A percentile compares a stretch with the other conserved stretches of the same genome.
Conservation (phyloP, 2,113 vertebrate genomes). For the Salvelinus namaycush region DNA sequence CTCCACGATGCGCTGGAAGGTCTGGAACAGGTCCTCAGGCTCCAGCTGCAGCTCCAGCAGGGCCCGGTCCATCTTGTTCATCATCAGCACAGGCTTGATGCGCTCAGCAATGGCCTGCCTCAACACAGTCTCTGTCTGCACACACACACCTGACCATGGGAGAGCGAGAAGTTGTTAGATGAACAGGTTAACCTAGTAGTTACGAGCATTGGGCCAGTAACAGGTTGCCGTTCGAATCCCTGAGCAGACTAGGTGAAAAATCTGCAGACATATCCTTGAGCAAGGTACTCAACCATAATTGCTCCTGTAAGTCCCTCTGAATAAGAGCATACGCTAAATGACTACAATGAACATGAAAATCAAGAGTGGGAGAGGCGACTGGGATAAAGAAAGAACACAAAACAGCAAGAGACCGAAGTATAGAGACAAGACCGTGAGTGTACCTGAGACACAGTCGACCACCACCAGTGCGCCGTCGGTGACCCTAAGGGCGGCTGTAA, state of each 20-base stretch:
- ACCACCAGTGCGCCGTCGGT: constrained; percentile 94
- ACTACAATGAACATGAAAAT: no score
- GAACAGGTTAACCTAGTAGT: neutral
- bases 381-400: neutral
- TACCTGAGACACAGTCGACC: constrained; percentile 95
- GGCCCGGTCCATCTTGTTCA: constrained; percentile 85
- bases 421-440: neutral
- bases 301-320: no score
- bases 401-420: neutral
- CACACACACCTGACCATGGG: constrained; percentile 76
- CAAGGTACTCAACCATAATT: no score
- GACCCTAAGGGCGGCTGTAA: constrained; percentile 92
- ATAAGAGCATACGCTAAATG: no score
- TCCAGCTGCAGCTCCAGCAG: constrained; percentile 85
- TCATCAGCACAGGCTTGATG: constrained; percentile 87
- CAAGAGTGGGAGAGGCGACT: neutral
- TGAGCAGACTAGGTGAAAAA: no score
- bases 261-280: no score
- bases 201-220: constrained; percentile 33
- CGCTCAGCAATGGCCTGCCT: constrained; percentile 85
- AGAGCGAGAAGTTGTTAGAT: neutral
- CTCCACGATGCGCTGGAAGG: constrained; percentile 88
- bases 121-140: constrained; percentile 87
- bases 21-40: constrained; percentile 83
- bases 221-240: no score